A percentile compares a stretch with the other conserved stretches of the same genome.
Conservation (phyloP, 2,797 vertebrate genomes). For the Lagocephalus sceleratus region DNA sequence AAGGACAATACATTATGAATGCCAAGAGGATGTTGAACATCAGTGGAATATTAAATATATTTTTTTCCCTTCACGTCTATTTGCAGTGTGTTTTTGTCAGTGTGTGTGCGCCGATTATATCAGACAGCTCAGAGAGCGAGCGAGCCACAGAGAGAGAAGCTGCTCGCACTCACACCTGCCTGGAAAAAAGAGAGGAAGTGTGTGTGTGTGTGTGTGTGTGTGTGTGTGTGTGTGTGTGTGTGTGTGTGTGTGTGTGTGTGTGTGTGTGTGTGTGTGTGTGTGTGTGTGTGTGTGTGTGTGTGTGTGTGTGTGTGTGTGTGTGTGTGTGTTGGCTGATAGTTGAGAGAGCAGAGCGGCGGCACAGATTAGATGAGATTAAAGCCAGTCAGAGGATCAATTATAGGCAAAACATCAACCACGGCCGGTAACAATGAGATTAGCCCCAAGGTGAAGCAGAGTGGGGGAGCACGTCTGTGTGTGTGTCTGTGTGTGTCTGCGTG, state of each 20-base stretch:
- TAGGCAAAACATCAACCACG: conserved; percentile 75
- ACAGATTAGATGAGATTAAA: conserved; percentile 84
- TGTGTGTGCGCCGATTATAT: not conserved
- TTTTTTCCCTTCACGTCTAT: not conserved
- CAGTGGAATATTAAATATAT: not conserved
- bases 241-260: conserved; percentile 4
- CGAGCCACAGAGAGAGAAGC: not conserved
- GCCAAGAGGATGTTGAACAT: not conserved
- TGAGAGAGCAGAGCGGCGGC: conserved; percentile 65
- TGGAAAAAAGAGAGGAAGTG: conserved; percentile 3
- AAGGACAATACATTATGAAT: not conserved
- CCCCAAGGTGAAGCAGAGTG: conserved; percentile 59
- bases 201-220: not conserved
- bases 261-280: not conserved
- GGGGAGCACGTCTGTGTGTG: conserved; percentile 39
- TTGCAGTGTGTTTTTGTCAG: conserved; percentile 2
- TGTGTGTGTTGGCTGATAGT: conserved; percentile 58
- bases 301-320: conserved; percentile 25
- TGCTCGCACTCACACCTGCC: conserved; percentile 5
- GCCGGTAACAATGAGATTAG: conserved; percentile 77
- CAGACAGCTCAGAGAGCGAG: not conserved
- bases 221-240: conserved; percentile 42
- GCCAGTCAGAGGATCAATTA: conserved; percentile 81
- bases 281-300: conserved; percentile 2
- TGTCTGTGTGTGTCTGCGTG: conserved; percentile 8